Evolutionary conservation across 2,888 invertebrate genomes (phyloP), one percentile per base, ranked within the genome.

Genomic region (Rotaria macrura): DNA sequence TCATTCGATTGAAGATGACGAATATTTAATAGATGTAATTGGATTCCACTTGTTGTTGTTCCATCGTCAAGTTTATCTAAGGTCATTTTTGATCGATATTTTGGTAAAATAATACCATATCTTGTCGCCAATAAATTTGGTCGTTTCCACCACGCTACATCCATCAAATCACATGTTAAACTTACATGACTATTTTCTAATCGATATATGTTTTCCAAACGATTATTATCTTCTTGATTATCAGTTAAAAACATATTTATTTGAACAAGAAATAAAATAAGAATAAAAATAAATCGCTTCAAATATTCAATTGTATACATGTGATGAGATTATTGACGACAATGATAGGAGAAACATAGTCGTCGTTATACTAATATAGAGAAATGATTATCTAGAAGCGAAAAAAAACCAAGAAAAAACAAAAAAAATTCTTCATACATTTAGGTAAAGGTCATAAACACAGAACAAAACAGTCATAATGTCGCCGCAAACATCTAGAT

Each of bases 91-190:
- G 25, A n/a, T 43, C 43, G 40, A 43, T 43, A 79, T 43, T 79
- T 79, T n/a, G 79, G 20, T 79, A 79, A n/a, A 25, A 79, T 79
- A 79, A 43, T 25, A 43, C 40, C 79, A 79, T 79, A 43, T n/a
- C 79, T 23, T 79, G 79, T 79, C 4, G 79, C 79, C 4, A 79
- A 25, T 43, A 79, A 7, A 40, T 40, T 43, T 43, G 79, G 79
- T n/a, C 79, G 79, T 79, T 79, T 79, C 79, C 79, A 79, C 79
- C 79, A 79, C 43, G 79, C 79, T 25, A 43, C 43, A 79, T 79
- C 79, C 10, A 5, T 79, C 43, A 79, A 79, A 79, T 79, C 79
- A 79, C 79, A 79, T 40, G 43, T 43, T 43, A 79, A 79, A n/a
- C 79, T 23, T 12, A 79, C 43, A 43, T 79, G 43, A 79, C 79